Evolutionary conservation across 2,888 invertebrate species (phyloP).

Genomic region (Daptonema setosum): DNA sequence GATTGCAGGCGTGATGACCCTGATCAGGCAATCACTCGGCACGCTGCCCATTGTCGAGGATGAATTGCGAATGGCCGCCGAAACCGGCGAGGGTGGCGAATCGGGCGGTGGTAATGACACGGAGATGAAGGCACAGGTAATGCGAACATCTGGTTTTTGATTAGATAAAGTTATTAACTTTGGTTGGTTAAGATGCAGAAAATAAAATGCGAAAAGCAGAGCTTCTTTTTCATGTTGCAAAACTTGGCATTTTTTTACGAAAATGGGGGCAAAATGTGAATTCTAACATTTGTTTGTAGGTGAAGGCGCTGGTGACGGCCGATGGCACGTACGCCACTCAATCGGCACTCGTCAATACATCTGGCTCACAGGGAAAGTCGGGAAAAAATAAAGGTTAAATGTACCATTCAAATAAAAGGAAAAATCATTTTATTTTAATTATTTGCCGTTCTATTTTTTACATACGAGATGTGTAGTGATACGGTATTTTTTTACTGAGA

Average conservation of each 20-base stretch:
- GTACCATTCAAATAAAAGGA: neutral
- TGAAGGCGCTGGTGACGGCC: slow-evolving; percentile 65
- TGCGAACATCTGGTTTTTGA: no score
- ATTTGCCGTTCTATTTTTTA: no score
- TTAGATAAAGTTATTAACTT: no score
- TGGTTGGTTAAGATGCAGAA: no score
- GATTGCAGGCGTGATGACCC: slow-evolving; percentile 6
- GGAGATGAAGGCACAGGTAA: slow-evolving; percentile 7
- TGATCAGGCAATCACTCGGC: slow-evolving; percentile 22
- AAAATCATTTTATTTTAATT: slow-evolving; percentile 7
- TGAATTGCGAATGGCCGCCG: slow-evolving; percentile 41
- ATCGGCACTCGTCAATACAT: slow-evolving; percentile 62
- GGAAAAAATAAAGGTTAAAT: neutral
- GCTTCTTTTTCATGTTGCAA: no score
- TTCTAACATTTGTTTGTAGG: slow-evolving; percentile 8
- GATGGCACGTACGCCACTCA: slow-evolving; percentile 98
- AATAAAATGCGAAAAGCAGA: no score
- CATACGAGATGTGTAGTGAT: no score
- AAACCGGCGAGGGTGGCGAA: slow-evolving; percentile 11
- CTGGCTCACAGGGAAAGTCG: no score
- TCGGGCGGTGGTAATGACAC: slow-evolving; percentile 11
- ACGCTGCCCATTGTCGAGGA: slow-evolving; percentile 41
- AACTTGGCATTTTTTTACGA: no score
- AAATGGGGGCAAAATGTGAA: no score
- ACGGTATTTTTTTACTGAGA: no score